Evolutionary conservation across 2,113 vertebrate genomes (phyloP).

Genomic region (Pterocles gutturalis): DNA sequence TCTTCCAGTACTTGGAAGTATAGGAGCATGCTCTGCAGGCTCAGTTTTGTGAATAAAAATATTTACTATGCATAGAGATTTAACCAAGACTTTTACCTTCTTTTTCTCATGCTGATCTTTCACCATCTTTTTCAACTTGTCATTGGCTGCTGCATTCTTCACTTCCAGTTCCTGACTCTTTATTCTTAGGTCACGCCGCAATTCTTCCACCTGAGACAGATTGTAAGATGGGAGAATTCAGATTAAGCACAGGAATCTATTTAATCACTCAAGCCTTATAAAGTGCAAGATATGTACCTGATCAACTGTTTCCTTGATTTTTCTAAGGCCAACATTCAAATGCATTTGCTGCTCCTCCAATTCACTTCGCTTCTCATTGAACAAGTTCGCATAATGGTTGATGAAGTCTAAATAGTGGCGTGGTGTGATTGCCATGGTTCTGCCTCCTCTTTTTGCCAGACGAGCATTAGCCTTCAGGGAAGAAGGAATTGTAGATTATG

Average conservation of each 20-base stretch:
- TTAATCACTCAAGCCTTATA: not conserved
- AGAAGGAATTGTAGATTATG: not conserved
- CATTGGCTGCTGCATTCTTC: slow-evolving; percentile 97
- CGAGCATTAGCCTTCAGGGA: slow-evolving; percentile 90
- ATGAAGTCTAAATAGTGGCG: slow-evolving; percentile 99
- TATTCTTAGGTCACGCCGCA: slow-evolving; percentile 93
- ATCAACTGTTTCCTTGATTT: slow-evolving; percentile 98
- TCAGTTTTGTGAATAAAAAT: not conserved
- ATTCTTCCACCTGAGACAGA: slow-evolving; percentile 88
- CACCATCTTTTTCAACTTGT: slow-evolving; percentile 99
- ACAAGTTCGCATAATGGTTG: slow-evolving; percentile 97
- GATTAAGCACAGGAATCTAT: not conserved
- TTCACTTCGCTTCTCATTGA: slow-evolving; percentile 98
- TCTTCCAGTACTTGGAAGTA: not conserved
- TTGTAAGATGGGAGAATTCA: not conserved
- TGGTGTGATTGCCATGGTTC: slow-evolving; percentile 97
- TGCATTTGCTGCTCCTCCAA: slow-evolving; percentile 99
- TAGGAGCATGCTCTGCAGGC: not conserved
- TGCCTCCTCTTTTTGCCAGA: slow-evolving; percentile 93
- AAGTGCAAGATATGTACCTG: slow-evolving; percentile 77
- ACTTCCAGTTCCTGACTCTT: slow-evolving; percentile 98
- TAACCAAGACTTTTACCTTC: slow-evolving; percentile 79
- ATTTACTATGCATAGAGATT: not conserved
- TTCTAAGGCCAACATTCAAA: slow-evolving; percentile 95
- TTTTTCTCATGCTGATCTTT: slow-evolving; percentile 99